A percentile compares a stretch with the other conserved stretches of the same genome.
These are phyloP conservation scores for Erythrocercus mccallii DNA, from an alignment of 2,113 vertebrate genomes.

Conservation along the genomic window DNA sequence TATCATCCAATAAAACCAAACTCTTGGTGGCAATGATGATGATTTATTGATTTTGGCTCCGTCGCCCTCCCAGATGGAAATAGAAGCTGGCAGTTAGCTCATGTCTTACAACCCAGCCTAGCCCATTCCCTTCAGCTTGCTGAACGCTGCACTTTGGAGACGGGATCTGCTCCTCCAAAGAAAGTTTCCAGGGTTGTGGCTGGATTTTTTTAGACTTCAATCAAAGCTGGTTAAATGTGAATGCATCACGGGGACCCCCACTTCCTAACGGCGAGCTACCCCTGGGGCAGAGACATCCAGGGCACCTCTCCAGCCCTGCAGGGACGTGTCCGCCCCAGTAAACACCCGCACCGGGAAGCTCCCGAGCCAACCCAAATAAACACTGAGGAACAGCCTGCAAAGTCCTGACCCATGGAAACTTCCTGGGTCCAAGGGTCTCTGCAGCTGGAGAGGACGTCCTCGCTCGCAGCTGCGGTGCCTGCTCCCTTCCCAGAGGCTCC, in stretches of 20 bases:
- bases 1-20: slow-evolving; percentile 66
- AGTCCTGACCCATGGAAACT: slow-evolving; percentile 45
- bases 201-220: not conserved
- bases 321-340: not conserved
- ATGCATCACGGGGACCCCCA: not conserved
- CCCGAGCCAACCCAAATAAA: slow-evolving; percentile 49
- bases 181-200: slow-evolving; percentile 53
- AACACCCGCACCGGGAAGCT: not conserved
- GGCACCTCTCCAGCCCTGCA: slow-evolving; percentile 26
- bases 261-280: not conserved
- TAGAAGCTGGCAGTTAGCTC: slow-evolving; percentile 63
- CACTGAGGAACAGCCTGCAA: not conserved
- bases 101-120: slow-evolving; percentile 61
- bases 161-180: not conserved
- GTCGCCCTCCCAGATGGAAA: slow-evolving; percentile 40
- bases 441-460: slow-evolving; percentile 22
- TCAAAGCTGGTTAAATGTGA: not conserved
- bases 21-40: slow-evolving; percentile 57
- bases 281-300: not conserved
- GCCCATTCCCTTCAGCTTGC: slow-evolving; percentile 6
- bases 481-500: slow-evolving; percentile 21
- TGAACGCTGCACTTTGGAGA: slow-evolving; percentile 6
- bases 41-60: slow-evolving; percentile 66
- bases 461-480: not conserved
- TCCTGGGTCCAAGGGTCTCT: slow-evolving; percentile 35